Evolutionary conservation across 2,797 vertebrate species (phyloP).

Genomic region (Loris lydekkerianus): DNA sequence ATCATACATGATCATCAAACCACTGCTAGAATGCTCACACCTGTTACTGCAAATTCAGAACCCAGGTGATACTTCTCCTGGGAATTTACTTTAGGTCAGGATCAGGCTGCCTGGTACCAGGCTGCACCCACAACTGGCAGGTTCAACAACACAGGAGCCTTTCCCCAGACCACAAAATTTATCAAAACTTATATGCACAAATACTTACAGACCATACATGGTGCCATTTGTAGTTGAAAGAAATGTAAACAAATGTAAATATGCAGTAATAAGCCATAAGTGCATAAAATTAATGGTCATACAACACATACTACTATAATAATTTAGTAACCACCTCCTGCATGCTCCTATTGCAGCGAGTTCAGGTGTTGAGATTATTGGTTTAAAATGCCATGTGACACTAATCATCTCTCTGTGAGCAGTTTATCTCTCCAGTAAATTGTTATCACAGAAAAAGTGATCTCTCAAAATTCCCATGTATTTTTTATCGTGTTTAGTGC

Average conservation of each 20-base stretch:
- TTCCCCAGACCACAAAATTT: neutral
- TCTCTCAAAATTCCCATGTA: neutral
- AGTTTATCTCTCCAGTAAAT: neutral
- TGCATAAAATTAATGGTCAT: neutral
- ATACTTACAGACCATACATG: neutral
- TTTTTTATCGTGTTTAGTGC: neutral
- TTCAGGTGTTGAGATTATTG: neutral
- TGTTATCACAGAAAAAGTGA: neutral
- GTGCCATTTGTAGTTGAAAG: neutral
- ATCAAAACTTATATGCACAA: neutral
- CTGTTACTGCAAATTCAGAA: constrained; percentile 85
- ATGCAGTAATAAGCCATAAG: neutral
- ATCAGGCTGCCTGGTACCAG: neutral
- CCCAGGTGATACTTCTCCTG: neutral
- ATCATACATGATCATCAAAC: constrained; percentile 83
- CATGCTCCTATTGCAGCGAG: neutral
- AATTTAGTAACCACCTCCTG: neutral
- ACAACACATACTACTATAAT: neutral
- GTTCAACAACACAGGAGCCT: neutral
- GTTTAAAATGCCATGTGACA: neutral
- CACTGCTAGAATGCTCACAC: constrained; percentile 87
- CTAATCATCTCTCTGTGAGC: neutral
- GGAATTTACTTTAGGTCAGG: neutral
- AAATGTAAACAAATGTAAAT: neutral
- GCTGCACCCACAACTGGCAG: neutral